These are phyloP conservation scores for Pandemis cinnamomeana DNA, from an alignment of 2,888 invertebrate species.

Conservation along the genomic window DNA sequence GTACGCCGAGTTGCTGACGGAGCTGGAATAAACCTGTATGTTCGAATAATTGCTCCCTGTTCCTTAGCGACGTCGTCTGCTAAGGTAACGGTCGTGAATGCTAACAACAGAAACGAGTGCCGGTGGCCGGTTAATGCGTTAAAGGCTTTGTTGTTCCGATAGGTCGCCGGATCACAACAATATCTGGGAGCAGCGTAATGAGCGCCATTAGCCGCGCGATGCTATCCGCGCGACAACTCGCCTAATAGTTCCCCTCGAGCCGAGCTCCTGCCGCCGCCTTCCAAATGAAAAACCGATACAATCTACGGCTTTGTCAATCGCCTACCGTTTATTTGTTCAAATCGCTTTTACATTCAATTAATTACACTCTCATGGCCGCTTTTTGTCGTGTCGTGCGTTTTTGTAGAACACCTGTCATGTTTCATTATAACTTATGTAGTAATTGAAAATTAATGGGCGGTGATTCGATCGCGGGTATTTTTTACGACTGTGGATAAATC, in stretches of 20 bases:
- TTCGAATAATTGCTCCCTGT: slow-evolving; percentile 5
- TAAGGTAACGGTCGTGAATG: background rate
- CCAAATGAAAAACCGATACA: slow-evolving; percentile 21
- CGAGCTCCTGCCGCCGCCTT: background rate
- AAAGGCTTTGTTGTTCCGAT: slow-evolving; percentile 26
- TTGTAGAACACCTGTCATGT: slow-evolving; percentile 36
- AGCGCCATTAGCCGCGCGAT: slow-evolving; percentile 33
- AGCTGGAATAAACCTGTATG: slow-evolving; percentile 22
- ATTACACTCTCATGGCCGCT: slow-evolving; percentile 30
- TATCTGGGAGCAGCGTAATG: slow-evolving; percentile 29
- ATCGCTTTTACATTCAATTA: slow-evolving; percentile 30
- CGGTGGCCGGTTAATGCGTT: background rate
- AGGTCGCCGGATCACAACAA: slow-evolving; percentile 28
- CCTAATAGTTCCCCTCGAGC: slow-evolving; percentile 34
- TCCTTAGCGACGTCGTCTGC: background rate
- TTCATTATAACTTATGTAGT: slow-evolving; percentile 35
- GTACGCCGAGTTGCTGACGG: slow-evolving; percentile 10
- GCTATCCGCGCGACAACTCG: slow-evolving; percentile 35
- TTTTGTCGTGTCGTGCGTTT: slow-evolving; percentile 17
- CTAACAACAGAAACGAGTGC: background rate
- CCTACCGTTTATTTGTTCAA: slow-evolving; percentile 23
- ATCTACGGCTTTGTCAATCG: slow-evolving; percentile 30
- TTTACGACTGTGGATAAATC: slow-evolving; percentile 40
- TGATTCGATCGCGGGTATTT: slow-evolving; percentile 37
- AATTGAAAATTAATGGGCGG: slow-evolving; percentile 39